Evolutionary conservation across 2,888 invertebrate species (phyloP), one percentile per base, ranked within the genome.

Genomic region (Drosophila hamatofila): DNA sequence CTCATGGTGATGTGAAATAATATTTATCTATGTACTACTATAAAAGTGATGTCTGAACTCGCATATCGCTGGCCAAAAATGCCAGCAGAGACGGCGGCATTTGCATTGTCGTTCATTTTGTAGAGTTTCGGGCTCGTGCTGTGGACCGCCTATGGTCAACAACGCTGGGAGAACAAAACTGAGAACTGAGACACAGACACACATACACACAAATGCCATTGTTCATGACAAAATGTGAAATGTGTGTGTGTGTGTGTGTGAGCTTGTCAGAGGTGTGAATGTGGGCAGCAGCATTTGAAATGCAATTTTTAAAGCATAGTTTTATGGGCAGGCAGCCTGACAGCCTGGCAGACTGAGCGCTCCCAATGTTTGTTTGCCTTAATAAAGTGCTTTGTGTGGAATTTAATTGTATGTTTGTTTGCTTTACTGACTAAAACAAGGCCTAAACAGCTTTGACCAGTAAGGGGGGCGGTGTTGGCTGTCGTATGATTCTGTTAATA

Each of bases 321-420:
- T 78, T 61, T 63, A 59, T 48, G 69, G 69, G 54, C 59, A 30
- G 41, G 27, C 58, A 21, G 33, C 11, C 18, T 11, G 39, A 11
- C 37, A n/a, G 11, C 8, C 63, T 18, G 41, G 9, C 41, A 18
- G 14, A 8, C 39, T 18, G 39, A n/a, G n/a, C n/a, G n/a, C n/a
- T n/a, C n/a, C 37, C 39, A 25, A 46, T 66, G 72, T 71, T 65
- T 78, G 72, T 81, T 78, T 78, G 68, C 66, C 58, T 65, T 68
- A 79, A 81, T 79, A 81, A 81, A 79, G 76, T 82, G 82, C 42
- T 81, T 59, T 70, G 62, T 60, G 48, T 68, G 75, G 61, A 72
- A 82, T 80, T 80, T 75, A 82, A 79, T 81, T 79, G 80, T 72
- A 61, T 75, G 72, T 64, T 66, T 65, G 78, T 52, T 67, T 71